These are phyloP conservation scores for Dioctria rufipes DNA, from an alignment of 2,888 invertebrate genomes.

Conservation along the genomic window DNA sequence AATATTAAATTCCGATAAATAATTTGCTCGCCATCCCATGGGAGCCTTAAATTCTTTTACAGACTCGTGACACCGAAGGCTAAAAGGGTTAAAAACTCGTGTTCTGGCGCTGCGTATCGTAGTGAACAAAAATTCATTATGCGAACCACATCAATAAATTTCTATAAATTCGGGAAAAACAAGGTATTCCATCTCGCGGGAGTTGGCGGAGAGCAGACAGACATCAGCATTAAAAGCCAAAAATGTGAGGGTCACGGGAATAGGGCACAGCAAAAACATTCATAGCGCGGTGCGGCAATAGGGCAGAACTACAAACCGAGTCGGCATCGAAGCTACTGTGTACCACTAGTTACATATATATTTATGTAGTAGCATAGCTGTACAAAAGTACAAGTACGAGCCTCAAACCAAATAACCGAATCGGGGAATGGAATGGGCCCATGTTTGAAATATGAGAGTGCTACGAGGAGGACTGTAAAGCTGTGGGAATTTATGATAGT, in stretches of 20 bases:
- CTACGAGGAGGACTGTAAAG: slow-evolving; percentile 3
- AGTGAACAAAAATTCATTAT: slow-evolving; percentile 39
- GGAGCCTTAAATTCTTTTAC: slow-evolving; percentile 16
- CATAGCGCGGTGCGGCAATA: not conserved
- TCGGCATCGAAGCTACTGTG: not conserved
- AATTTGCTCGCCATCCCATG: slow-evolving; percentile 7
- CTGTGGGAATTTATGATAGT: slow-evolving; percentile 22
- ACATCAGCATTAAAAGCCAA: slow-evolving; percentile 8
- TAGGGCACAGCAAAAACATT: not conserved
- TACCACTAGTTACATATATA: too few species aligned
- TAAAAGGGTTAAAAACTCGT: slow-evolving; percentile 10
- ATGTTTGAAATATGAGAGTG: slow-evolving; percentile 32
- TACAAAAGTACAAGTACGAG: not conserved
- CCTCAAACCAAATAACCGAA: not conserved
- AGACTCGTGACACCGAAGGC: not conserved
- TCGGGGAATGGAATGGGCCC: not conserved
- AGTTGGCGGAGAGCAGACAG: not conserved
- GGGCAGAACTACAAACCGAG: not conserved
- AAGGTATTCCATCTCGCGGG: not conserved
- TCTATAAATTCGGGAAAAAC: slow-evolving; percentile 31
- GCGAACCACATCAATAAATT: slow-evolving; percentile 29
- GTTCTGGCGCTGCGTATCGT: not conserved
- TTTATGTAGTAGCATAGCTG: too few species aligned
- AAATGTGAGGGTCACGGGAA: slow-evolving; percentile 12
- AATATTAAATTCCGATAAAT: slow-evolving; percentile 15